Evolutionary conservation across 2,113 vertebrate species (phyloP).

Genomic region (Illadopsis cleaveri): DNA sequence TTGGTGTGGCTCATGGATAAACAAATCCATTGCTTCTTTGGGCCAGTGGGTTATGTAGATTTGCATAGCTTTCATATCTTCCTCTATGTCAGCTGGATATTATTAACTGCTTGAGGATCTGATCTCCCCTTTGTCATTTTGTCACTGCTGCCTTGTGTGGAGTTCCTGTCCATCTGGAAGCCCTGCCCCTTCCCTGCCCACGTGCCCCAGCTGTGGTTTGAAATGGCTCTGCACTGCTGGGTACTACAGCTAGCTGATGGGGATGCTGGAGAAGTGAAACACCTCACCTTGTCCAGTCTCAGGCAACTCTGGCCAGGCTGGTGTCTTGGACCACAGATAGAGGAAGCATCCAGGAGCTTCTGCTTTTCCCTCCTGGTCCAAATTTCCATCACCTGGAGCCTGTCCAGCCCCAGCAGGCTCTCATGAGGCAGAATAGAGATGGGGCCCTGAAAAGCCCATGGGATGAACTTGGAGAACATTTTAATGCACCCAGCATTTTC

Average conservation of each 20-base stretch:
- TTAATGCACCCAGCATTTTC: neutral
- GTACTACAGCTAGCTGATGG: neutral
- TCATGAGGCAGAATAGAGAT: neutral
- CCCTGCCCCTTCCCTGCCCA: neutral
- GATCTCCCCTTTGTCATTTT: neutral
- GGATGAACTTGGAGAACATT: neutral
- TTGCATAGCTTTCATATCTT: neutral
- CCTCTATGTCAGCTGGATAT: neutral
- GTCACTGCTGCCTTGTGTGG: neutral
- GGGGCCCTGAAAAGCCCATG: neutral
- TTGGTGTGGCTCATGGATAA: slow-evolving; percentile 53
- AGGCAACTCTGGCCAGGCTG: neutral
- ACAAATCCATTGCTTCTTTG: slow-evolving; percentile 36
- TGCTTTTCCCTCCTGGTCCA: neutral
- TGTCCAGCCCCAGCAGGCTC: neutral
- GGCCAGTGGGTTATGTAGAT: neutral
- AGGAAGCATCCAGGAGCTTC: neutral
- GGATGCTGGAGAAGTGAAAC: neutral
- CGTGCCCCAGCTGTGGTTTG: neutral
- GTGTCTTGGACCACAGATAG: accelerated
- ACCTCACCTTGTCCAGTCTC: accelerated
- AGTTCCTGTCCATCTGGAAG: neutral
- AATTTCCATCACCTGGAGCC: neutral
- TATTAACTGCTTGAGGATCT: neutral
- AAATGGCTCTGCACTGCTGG: neutral